Evolutionary conservation across 2,888 invertebrate genomes (phyloP), one percentile per base, ranked within the genome.

Genomic region (Tetragonula carbonaria): DNA sequence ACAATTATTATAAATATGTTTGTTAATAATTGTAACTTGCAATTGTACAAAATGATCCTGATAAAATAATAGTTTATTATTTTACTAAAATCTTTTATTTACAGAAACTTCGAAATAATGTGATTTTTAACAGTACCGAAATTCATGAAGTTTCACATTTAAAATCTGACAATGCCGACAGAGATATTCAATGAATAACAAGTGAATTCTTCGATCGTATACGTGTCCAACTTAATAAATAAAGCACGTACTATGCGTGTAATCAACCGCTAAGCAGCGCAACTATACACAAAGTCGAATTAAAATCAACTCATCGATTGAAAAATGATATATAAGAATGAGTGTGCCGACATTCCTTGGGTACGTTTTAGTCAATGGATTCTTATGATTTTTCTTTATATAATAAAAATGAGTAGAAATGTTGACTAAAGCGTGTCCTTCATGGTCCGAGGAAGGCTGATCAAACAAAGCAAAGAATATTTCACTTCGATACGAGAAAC

Each of bases 151-250:
- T 45, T 23, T 23, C 45, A 33, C 18, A 50, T 38, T 18, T 28
- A 70, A 71, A 66, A 63, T 57, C 21, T 21, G 21, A 2, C 63
- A 73, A 75, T 66, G 70, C 14, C 78, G 66, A 50, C 59, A 57
- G 28, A 28, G n/a, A 67, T 78, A 62, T 4, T 14, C 4, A 4
- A 18, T 28, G 76, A 72, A 77, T 65, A 70, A 28, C 78, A 71
- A 85, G n/a, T 85, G 66, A 77, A 85, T 85, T 82, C 78, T 45
- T 85, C n/a, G 14, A 33, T 21, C n/a, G 4, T 1, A 38, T 86
- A 85, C 86, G 86, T 85, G 86, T 59, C 14, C 66, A 23, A 38
- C 14, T 79, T 82, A 45, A 1, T 6, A 85, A 78, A 57, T 23
- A 55, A 63, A n/a, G 11, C 85, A 77, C 81, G 82, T 55, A 67